A percentile compares a stretch with the other conserved stretches of the same genome.
phyloP scores from a whole-genome alignment of 2,797 vertebrate genomes.

The Adelosebastes latens region DNA sequence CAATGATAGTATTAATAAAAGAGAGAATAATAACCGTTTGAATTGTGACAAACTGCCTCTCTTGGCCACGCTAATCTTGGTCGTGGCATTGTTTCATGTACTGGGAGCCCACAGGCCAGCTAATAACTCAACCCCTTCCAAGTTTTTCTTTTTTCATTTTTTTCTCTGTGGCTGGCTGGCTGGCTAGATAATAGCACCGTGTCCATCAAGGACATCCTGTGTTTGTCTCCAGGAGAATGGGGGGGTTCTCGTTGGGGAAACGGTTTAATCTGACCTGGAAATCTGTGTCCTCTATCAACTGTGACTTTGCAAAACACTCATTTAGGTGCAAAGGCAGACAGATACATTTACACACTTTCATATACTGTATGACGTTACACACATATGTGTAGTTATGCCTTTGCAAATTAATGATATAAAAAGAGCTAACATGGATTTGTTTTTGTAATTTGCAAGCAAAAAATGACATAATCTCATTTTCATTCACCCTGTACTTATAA shows the following conservation, averaged over 20 bases:
- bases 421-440: background rate
- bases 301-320: slow-evolving; percentile 76
- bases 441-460: background rate
- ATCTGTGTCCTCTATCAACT: slow-evolving; percentile 85
- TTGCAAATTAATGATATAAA: background rate
- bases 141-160: slow-evolving; percentile 82
- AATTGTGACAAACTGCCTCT: slow-evolving; percentile 82
- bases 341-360: slow-evolving; percentile 42
- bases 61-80: slow-evolving; percentile 92
- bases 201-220: slow-evolving; percentile 97
- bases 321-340: slow-evolving; percentile 42
- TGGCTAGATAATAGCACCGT: slow-evolving; percentile 90
- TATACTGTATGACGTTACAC: background rate
- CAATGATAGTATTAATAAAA: slow-evolving; percentile 83
- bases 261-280: slow-evolving; percentile 84
- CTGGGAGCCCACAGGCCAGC: slow-evolving; percentile 82
- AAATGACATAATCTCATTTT: background rate
- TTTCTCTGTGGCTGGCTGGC: slow-evolving; percentile 77
- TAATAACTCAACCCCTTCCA: slow-evolving; percentile 90
- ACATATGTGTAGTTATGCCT: background rate
- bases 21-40: slow-evolving; percentile 81
- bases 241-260: slow-evolving; percentile 85
- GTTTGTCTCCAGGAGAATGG: slow-evolving; percentile 96
- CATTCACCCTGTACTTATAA: background rate
- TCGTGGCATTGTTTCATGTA: slow-evolving; percentile 89